Conservation (phyloP, 1,140 invertebrate species). For the Drosophila chauvacae region DNA sequence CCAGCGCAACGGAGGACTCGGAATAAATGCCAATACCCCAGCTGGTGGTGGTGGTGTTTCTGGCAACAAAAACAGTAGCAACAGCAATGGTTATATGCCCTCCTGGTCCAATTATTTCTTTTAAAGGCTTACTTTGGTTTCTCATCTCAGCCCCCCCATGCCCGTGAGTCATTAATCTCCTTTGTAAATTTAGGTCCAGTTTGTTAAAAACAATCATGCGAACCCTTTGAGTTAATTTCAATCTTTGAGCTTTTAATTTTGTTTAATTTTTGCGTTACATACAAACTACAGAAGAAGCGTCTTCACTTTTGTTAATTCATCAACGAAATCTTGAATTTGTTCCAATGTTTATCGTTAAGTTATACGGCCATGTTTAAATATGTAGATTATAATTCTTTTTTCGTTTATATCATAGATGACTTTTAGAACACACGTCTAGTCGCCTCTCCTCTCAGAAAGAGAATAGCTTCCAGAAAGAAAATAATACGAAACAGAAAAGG, state of each 20-base stretch:
- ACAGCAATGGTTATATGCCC: slow-evolving; percentile 51
- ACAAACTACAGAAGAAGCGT: neutral
- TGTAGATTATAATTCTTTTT: slow-evolving; percentile 15
- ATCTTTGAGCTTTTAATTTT: slow-evolving; percentile 20
- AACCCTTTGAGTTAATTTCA: slow-evolving; percentile 11
- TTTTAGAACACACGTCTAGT: slow-evolving; percentile 54
- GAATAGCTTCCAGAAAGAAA: slow-evolving; percentile 39
- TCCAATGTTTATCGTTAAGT: slow-evolving; percentile 8
- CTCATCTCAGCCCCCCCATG: neutral
- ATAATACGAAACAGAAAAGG: slow-evolving; percentile 30
- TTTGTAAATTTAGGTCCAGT: slow-evolving; percentile 1
- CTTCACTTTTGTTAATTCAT: slow-evolving; percentile 12
- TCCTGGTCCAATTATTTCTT: slow-evolving; percentile 82
- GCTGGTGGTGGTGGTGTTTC: slow-evolving; percentile 10
- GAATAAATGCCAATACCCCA: slow-evolving; percentile 13
- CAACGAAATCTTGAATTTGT: slow-evolving; percentile 14
- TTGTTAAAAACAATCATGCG: slow-evolving; percentile 4
- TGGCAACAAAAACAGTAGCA: slow-evolving; percentile 39
- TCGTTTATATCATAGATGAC: slow-evolving; percentile 30
- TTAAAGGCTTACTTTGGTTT: slow-evolving; percentile 41
- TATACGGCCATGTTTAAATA: slow-evolving; percentile 12
- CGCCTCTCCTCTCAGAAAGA: slow-evolving; percentile 39
- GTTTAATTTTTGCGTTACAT: slow-evolving; percentile 9
- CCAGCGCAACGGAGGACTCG: slow-evolving; percentile 31
- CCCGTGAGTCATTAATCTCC: slow-evolving; percentile 4